Evolutionary conservation across 2,113 vertebrate genomes (phyloP).

Genomic region (Genyomyrus donnyi): DNA sequence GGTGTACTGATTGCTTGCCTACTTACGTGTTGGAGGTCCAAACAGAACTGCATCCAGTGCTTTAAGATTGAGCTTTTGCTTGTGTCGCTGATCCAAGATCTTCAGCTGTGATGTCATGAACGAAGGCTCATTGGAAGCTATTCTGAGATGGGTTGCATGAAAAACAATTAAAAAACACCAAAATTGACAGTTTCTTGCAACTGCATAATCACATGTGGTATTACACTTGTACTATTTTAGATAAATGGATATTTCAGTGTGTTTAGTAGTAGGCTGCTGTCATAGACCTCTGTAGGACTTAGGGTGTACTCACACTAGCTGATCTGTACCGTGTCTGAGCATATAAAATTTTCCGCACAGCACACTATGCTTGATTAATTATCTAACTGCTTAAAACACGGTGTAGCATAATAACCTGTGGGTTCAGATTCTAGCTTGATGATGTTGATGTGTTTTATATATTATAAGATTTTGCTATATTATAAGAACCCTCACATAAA

Average conservation of each 20-base stretch:
- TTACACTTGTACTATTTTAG: background rate
- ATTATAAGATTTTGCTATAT: too few relatives aligned
- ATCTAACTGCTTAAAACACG: background rate
- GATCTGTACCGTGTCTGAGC: background rate
- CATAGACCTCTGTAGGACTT: background rate
- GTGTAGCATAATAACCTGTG: background rate
- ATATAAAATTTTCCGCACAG: background rate
- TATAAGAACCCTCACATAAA: background rate
- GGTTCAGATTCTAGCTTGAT: background rate
- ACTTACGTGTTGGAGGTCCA: conserved; percentile 90
- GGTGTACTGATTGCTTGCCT: background rate
- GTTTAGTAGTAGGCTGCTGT: background rate
- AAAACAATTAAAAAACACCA: background rate
- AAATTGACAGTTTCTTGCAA: background rate
- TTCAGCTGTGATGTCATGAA: conserved; percentile 90
- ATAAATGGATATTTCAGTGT: background rate
- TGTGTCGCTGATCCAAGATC: conserved; percentile 90
- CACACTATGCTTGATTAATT: background rate
- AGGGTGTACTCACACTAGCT: background rate
- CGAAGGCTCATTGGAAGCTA: conserved; percentile 86
- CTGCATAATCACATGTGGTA: background rate
- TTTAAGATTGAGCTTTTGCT: conserved; percentile 95
- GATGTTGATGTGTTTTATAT: too few relatives aligned
- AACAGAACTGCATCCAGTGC: conserved; percentile 94
- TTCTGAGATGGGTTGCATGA: conserved; percentile 61